phyloP scores from a whole-genome alignment of 2,797 vertebrate genomes.

The Danio choprae region DNA sequence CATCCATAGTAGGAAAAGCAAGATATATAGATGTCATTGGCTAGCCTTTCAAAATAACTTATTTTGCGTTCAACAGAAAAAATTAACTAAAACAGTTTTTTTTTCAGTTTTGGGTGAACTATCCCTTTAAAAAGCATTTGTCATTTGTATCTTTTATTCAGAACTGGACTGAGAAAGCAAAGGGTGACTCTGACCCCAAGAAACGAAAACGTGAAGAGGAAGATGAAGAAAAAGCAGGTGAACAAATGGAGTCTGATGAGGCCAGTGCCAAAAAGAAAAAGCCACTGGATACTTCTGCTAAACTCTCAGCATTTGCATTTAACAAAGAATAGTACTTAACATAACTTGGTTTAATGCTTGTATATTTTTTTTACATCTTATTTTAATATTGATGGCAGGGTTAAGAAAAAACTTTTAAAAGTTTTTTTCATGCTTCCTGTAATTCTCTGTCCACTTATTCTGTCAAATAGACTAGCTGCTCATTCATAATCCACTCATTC shows the following conservation, averaged over 20 bases:
- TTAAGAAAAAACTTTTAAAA: not conserved
- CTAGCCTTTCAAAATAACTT: too few species aligned
- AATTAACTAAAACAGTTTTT: too few species aligned
- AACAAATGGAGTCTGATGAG: constrained; percentile 66
- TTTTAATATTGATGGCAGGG: constrained; percentile 1
- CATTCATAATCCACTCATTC: constrained; percentile 1
- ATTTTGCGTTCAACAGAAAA: too few species aligned
- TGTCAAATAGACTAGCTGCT: not conserved
- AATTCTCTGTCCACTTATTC: not conserved
- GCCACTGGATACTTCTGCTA: constrained; percentile 74
- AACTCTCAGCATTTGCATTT: constrained; percentile 90
- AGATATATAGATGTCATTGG: too few species aligned
- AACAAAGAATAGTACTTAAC: constrained; percentile 73
- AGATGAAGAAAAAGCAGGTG: constrained; percentile 57
- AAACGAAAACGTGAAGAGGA: constrained; percentile 82
- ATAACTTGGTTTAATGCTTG: not conserved
- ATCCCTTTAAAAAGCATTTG: not conserved
- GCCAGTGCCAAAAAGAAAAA: constrained; percentile 83
- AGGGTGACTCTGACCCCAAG: constrained; percentile 79
- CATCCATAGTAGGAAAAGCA: too few species aligned
- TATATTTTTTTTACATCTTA: not conserved
- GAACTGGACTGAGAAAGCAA: constrained; percentile 89
- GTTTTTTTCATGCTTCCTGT: not conserved
- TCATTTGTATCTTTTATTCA: constrained; percentile 63
- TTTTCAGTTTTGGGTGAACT: too few species aligned